Evolutionary conservation across 2,113 vertebrate genomes (phyloP).

Genomic region (Neoarius graeffei): DNA sequence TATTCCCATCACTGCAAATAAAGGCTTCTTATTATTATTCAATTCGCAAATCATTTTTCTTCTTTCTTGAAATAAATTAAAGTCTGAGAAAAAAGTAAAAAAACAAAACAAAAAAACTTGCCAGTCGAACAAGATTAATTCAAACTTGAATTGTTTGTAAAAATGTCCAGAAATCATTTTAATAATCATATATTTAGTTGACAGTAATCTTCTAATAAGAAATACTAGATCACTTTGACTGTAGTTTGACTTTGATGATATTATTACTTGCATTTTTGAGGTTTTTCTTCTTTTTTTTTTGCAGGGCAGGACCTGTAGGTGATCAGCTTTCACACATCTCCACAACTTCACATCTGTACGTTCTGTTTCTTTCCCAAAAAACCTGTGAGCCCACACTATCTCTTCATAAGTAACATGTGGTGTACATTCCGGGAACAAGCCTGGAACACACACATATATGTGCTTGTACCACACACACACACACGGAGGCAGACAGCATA

Average conservation of each 20-base stretch:
- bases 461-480: slow-evolving; percentile 19
- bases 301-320: not conserved
- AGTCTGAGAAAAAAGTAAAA: too few relatives aligned
- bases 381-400: not conserved
- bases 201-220: not conserved
- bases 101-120: not conserved
- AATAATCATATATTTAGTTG: not conserved
- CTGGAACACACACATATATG: slow-evolving; percentile 27
- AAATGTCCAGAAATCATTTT: not conserved
- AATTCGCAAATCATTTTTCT: too few relatives aligned
- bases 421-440: slow-evolving; percentile 17
- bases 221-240: not conserved
- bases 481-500: slow-evolving; percentile 23
- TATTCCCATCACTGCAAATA: too few relatives aligned
- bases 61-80: too few relatives aligned
- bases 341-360: not conserved
- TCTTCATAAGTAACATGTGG: not conserved
- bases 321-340: not conserved
- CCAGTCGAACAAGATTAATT: not conserved
- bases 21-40: too few relatives aligned
- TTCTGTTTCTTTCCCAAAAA: not conserved
- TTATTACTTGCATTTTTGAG: too few relatives aligned
- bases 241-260: not conserved
- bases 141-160: not conserved
- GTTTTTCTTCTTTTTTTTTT: too few relatives aligned